Base-by-base conservation (phyloP, 2,797 vertebrate genomes). In the Pygocentrus nattereri region DNA sequence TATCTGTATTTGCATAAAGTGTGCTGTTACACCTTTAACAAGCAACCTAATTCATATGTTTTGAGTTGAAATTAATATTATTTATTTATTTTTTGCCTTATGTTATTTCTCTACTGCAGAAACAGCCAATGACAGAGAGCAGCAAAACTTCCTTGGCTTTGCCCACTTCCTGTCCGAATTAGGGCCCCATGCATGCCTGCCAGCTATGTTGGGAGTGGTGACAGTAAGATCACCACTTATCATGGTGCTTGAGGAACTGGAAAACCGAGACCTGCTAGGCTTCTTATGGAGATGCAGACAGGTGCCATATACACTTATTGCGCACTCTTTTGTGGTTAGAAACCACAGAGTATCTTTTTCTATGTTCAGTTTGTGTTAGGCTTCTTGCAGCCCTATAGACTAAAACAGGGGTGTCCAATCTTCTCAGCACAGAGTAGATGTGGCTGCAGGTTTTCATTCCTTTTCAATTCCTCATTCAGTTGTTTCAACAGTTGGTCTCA, bases 231-330 rank as follows among this genome's bases (percentile, higher is more conserved):
- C 90, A 2, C 96, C 97, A 0, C 82, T 95, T 15, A 91, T 93
- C 74, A 94, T 96, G 79, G 84, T 95, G 7, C 27, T 97, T 85
- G 97, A 98, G 82, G 93, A 96, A 76, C 85, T 95, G 70, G 89
- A 93, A 75, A 93, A 96, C 30, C 89, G 94, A 75, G 94, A 97
- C 85, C 92, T 99, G 78, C 87, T 98, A 84, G 91, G 92, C 0
- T 98, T 96, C 90, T 94, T 99, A 34, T 99, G 97, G 97, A 93
- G 86, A 1, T 97, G 93, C 73, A 91, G 95, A 90, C 86, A 91
- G 93, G 94, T 95, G 88, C 15, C 67, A 30, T 54, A 21, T 31
- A 38, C 18, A 38, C 16, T 65, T 65, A 21, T 7, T 65, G 31
- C 30, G 0, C 58, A 58, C 11, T 0, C 2, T 8, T n/a, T n/a